These are phyloP conservation scores for Palythoa grandis DNA, from an alignment of 92 coral and sea anemone species.

Conservation along the genomic window DNA sequence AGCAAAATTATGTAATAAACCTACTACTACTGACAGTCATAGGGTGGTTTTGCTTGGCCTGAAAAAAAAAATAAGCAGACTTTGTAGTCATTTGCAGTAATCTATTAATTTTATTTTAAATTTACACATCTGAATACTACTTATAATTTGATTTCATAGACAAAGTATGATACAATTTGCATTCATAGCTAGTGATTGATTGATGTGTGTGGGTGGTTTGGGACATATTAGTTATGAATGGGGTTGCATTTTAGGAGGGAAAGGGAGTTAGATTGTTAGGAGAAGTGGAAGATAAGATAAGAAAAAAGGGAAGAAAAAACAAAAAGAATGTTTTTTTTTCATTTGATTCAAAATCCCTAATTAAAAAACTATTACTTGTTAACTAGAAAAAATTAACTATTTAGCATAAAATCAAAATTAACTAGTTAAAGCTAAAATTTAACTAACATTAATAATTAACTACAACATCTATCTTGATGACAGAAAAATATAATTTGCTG, in stretches of 20 bases:
- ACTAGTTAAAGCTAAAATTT: too few relatives aligned
- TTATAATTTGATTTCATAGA: background rate
- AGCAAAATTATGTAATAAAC: background rate
- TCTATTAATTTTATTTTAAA: slow-evolving; percentile 1
- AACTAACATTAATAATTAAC: too few relatives aligned
- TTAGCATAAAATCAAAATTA: too few relatives aligned
- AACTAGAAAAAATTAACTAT: too few relatives aligned
- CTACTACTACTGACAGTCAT: background rate
- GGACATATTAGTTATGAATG: background rate
- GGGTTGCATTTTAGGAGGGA: slow-evolving; percentile 12
- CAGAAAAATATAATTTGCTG: too few relatives aligned
- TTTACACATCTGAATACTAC: background rate
- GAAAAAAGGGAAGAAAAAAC: background rate
- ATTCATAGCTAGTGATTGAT: background rate
- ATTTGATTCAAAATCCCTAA: too few relatives aligned
- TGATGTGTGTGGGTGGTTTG: background rate
- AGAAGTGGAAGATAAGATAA: slow-evolving; percentile 9
- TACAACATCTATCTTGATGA: too few relatives aligned
- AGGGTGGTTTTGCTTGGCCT: slow-evolving; percentile 9
- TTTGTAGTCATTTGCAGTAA: slow-evolving; percentile 1
- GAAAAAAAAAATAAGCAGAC: slow-evolving; percentile 4
- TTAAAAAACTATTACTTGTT: too few relatives aligned
- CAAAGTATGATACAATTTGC: slow-evolving; percentile 4
- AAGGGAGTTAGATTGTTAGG: slow-evolving; percentile 7
- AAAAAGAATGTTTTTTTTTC: too few relatives aligned